Evolutionary conservation across 2,888 invertebrate genomes (phyloP).

Genomic region (Brachyptera risi): DNA sequence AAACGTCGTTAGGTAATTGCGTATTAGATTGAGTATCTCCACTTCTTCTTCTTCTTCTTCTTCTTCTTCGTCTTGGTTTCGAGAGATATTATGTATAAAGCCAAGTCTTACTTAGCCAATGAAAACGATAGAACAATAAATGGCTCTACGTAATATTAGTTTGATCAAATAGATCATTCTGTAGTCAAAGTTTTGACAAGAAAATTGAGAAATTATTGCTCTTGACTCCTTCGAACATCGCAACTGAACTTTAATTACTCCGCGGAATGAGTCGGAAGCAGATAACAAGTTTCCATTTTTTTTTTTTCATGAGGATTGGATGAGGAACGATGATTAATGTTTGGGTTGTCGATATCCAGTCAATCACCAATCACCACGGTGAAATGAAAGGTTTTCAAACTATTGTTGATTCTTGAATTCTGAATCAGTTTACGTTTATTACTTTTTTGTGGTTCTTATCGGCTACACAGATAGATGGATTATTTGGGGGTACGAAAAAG

Average conservation of each 20-base stretch:
- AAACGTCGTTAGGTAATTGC: constrained; percentile 23
- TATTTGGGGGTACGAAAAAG: no score
- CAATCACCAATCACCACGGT: no score
- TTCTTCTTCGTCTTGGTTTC: no score
- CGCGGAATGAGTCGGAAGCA: background rate
- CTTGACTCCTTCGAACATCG: background rate
- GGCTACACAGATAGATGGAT: no score
- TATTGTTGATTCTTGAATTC: no score
- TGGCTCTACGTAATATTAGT: constrained; percentile 14
- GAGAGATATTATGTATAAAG: no score
- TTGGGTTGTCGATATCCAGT: no score
- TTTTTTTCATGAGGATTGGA: background rate
- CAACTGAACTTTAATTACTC: constrained; percentile 8
- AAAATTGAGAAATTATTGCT: constrained; percentile 8
- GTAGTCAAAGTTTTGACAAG: constrained; percentile 11
- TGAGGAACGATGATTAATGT: constrained; percentile 11
- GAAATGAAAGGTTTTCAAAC: no score
- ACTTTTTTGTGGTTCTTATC: no score
- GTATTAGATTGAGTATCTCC: constrained; percentile 11
- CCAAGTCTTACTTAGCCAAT: no score
- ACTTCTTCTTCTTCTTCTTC: constrained; percentile 5
- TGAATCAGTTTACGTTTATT: no score
- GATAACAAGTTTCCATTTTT: constrained; percentile 10
- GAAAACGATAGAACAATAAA: no score
- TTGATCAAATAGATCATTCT: constrained; percentile 11